Base-by-base conservation (phyloP, 2,113 vertebrate genomes). In the Ceyx margarethae region DNA sequence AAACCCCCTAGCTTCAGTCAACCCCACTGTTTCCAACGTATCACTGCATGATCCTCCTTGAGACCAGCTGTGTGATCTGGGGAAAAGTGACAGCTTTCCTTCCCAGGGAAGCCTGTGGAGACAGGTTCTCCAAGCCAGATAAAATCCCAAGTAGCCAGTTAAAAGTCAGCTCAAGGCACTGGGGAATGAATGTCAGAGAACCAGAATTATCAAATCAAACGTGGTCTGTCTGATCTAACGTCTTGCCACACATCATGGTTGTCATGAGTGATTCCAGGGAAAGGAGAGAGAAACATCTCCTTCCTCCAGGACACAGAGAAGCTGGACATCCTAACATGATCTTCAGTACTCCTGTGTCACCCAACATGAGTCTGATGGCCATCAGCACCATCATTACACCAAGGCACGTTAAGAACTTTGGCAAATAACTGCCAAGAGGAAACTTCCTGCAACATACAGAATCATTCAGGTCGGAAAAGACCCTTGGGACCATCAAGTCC, bases 321-420 rank as follows among this genome's bases (percentile, higher is more conserved):
- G 37, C 16, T 33, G 42, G 60, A 31, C 51, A 28, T 20, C 74
- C 87, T 40, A 3, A 64, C 3, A 0, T 2, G 33, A 40, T 6
- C 1, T n/a, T 40, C 8, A 28, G 9, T 4, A 4, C 15, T 68
- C 51, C 6, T 3, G 17, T 43, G 17, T 15, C 86, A 37, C 23
- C 26, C 1, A 29, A 20, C 31, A 0, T 1, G 11, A 18, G 37
- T 9, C 78, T 37, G 3, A 5, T 4, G 5, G 31, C 69, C 67
- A 8, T 14, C 57, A 51, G 33, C 74, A 3, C 58, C 14, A 6
- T 10, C 12, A 35, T 35, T 60, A 51, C 60, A 3, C 23, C 1
- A 0, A 50, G 65, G 26, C n/a, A 9, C 0, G 7, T 12, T 48
- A 62, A 50, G 12, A 72, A 46, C 28, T 60, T 51, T 12, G 4